phyloP scores from a whole-genome alignment of 64 coral and sea anemone species.

The Actinia tenebrosa region DNA sequence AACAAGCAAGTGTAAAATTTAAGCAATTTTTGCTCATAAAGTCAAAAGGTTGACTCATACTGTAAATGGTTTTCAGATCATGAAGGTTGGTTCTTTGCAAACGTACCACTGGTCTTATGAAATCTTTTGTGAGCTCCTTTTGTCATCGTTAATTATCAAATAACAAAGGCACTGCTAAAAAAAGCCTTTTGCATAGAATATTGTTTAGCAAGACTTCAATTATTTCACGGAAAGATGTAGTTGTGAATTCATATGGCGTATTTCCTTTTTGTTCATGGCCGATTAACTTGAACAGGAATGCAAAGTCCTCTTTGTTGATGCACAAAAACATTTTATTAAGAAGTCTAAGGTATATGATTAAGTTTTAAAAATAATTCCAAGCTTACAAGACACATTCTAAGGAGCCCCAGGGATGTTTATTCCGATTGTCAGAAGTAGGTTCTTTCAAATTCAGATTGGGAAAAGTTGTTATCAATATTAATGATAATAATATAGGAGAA shows the following conservation, averaged over 20 bases:
- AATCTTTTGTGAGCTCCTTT: background rate
- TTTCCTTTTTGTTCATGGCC: background rate
- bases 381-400: background rate
- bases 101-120: background rate
- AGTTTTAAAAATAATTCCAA: background rate
- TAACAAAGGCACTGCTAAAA: background rate
- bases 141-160: background rate
- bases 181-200: background rate
- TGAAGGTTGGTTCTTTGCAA: background rate
- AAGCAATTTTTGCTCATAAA: no score
- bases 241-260: background rate
- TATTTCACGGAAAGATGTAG: background rate
- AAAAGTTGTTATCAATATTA: slow-evolving; percentile 10
- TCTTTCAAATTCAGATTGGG: background rate
- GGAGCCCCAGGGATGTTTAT: background rate
- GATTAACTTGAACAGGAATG: background rate
- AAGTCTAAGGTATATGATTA: background rate
- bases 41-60: no score
- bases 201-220: background rate
- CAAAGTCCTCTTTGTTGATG: background rate
- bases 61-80: no score
- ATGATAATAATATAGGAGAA: background rate
- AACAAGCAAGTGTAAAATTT: no score
- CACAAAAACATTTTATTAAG: background rate
- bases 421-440: background rate